Evolutionary conservation across 2,888 invertebrate genomes (phyloP), one percentile per base, ranked within the genome.

Genomic region (Cheilosia scutellata): DNA sequence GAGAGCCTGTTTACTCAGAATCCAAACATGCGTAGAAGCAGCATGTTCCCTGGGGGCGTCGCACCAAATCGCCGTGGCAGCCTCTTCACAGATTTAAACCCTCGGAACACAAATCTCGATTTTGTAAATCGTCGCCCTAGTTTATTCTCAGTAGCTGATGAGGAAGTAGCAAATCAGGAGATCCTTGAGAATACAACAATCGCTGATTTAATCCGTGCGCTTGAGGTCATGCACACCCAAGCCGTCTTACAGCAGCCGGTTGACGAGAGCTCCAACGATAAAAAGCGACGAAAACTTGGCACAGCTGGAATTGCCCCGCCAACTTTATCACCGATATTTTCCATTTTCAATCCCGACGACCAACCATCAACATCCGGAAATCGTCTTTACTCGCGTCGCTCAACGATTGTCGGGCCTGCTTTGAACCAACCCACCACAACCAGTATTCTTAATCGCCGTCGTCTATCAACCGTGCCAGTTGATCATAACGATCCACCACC

Each of bases 131-230:
- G 91, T 58, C 88, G 91, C 76, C 89, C 89, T 5, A 92, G 91
- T 84, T 82, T 90, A 55, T 94, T 91, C 68, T 90, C 91, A 6
- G 89, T 90, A 1, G 89, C 91, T 11, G 91, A 90, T 0, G 90
- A 90, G 27, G 90, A 90, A 77, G 83, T 86, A 51, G 63, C 87
- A 11, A 91, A 92, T 42, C 89, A 90, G 86, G 90, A 92, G 89
- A 94, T 96, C 11, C 92, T 97, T 72, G 97, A 97, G 91, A 95
- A 96, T 89, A 97, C 97, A 0, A 96, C 96, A 27, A 94, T 97
- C 13, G 97, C 96, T 0, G 97, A 97, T 92, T 94, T 97, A 70
- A 94, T 97, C 31, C 93, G 96, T 74, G 96, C 96, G 0, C 92
- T 97, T 60, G 95, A 96, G 58, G 94, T 95, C n/a, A 93, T 97